These are phyloP conservation scores for Samia ricini DNA, from an alignment of 1,140 invertebrate species.

Conservation along the genomic window DNA sequence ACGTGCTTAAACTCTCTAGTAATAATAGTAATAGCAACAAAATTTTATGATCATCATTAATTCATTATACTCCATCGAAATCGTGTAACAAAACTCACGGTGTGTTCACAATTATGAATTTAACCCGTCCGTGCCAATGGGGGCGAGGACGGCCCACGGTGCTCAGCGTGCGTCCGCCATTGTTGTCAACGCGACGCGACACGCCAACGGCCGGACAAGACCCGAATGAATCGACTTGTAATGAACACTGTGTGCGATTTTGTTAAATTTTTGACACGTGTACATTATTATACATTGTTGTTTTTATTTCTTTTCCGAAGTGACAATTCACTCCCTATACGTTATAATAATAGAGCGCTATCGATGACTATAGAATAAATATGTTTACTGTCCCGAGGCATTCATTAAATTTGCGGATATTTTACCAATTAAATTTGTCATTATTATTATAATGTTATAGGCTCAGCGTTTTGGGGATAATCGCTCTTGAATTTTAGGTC, in stretches of 20 bases:
- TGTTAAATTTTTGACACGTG: slow-evolving; percentile 38
- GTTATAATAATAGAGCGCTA: too few species aligned
- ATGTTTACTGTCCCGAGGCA: too few species aligned
- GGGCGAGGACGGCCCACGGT: slow-evolving; percentile 36
- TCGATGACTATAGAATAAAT: too few species aligned
- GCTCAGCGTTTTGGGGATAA: too few species aligned
- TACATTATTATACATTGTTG: slow-evolving; percentile 13
- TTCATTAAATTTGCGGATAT: too few species aligned
- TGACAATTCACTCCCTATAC: too few species aligned
- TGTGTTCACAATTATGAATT: slow-evolving; percentile 10
- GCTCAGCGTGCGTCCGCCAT: slow-evolving; percentile 36
- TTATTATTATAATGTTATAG: too few species aligned
- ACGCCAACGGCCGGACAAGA: slow-evolving; percentile 33
- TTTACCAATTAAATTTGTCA: too few species aligned
- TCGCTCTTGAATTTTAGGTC: too few species aligned
- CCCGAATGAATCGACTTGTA: slow-evolving; percentile 37
- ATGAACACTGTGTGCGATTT: slow-evolving; percentile 37
- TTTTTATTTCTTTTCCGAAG: slow-evolving; percentile 12
- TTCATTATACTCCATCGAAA: not conserved
- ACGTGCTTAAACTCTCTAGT: too few species aligned
- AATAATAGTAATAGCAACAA: not conserved
- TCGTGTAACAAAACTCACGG: not conserved
- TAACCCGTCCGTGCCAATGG: slow-evolving; percentile 30
- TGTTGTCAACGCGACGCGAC: too few species aligned
- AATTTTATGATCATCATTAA: not conserved